Evolutionary conservation across 2,888 invertebrate genomes (phyloP), one percentile per base, ranked within the genome.

Genomic region (Tortricodes alternella): DNA sequence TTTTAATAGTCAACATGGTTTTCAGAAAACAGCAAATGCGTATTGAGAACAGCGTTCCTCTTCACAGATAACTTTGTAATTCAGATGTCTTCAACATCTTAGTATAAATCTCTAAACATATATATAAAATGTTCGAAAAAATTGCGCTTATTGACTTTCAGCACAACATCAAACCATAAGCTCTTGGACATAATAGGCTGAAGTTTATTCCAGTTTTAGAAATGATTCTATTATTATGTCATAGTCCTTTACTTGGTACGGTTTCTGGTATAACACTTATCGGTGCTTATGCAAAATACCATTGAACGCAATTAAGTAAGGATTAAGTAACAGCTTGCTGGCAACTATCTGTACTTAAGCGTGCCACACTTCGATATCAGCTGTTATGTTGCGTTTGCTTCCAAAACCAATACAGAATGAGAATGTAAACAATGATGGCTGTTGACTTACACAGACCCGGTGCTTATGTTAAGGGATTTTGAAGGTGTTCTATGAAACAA

Each of bases 251-350:
- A 18, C 24, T 8, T 2, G 44, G 44, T 18, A 18, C 8, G 18
- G 18, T 44, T 44, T 18, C 18, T 39, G 24, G 39, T 46, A 13
- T 48, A 48, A 46, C 11, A 55, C 32, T 34, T 55, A 43, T 35
- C 37, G 15, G 44, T 44, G 49, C 56, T 56, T 50, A 50, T 56
- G 56, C 56, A 56, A 56, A 56, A 32, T 56, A 37, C 43, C 49
- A 56, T 49, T 49, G 43, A 43, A 49, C 43, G 29, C 49, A 55
- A 55, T 55, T 49, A 55, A 48, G 43, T 44, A 37, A 43, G 56
- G 43, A 50, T 56, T 50, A n/a, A 23, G 37, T 44, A 56, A 56
- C 43, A 19, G 9, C 16, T 46, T 34, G 34, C 13, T 34, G 18
- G n/a, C 29, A 18, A 6, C 21, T 41, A 35, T 32, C 19, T 21